These are phyloP conservation scores for Drosophila repletoides DNA, from an alignment of 1,140 invertebrate genomes.

Conservation along the genomic window DNA sequence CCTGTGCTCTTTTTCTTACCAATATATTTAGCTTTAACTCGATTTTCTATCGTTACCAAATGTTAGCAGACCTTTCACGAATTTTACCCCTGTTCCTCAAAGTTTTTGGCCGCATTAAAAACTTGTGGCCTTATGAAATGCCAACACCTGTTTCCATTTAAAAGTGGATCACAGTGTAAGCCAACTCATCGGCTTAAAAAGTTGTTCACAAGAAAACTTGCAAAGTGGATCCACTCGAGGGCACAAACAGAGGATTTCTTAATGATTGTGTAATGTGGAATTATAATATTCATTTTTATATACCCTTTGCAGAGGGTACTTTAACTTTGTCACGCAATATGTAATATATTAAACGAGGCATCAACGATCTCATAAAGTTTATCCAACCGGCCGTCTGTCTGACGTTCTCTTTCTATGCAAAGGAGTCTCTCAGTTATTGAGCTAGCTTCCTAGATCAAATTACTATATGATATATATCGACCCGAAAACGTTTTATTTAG, in stretches of 20 bases:
- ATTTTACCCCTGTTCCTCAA: slow-evolving; percentile 45
- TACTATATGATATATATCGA: too few species aligned
- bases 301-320: too few species aligned
- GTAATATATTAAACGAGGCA: too few species aligned
- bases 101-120: slow-evolving; percentile 31
- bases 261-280: slow-evolving; percentile 48
- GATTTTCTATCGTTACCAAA: neutral
- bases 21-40: neutral
- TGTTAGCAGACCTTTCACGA: slow-evolving; percentile 29
- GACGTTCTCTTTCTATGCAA: too few species aligned
- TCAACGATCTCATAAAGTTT: too few species aligned
- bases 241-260: neutral
- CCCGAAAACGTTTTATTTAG: too few species aligned
- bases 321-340: too few species aligned
- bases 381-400: too few species aligned
- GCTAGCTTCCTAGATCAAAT: too few species aligned
- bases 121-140: slow-evolving; percentile 33
- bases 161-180: slow-evolving; percentile 56
- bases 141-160: slow-evolving; percentile 66
- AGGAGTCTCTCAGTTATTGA: too few species aligned
- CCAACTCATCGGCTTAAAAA: slow-evolving; percentile 55
- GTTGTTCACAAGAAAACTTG: slow-evolving; percentile 38
- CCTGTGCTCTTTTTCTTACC: too few species aligned
- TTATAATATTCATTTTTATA: slow-evolving; percentile 21
- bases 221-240: slow-evolving; percentile 35